A percentile compares a stretch with the other conserved stretches of the same genome.
Conservation (phyloP, 2,888 invertebrate genomes). For the Acleris holmiana region DNA sequence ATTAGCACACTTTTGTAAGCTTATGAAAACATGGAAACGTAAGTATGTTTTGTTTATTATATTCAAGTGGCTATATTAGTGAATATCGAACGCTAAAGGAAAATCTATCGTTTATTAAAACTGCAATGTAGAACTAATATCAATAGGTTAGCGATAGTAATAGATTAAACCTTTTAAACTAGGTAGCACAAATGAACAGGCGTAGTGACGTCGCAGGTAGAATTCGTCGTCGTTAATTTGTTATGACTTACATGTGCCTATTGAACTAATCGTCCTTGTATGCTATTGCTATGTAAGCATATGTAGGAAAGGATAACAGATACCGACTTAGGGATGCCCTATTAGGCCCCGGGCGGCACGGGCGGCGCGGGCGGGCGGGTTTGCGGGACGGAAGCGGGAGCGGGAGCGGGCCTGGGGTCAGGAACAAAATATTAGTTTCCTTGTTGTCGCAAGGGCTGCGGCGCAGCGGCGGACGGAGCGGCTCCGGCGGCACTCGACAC, state of each 20-base stretch:
- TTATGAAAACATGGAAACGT: neutral
- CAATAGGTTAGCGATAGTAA: neutral
- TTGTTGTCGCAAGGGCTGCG: conserved; percentile 85
- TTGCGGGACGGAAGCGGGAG: conserved; percentile 63
- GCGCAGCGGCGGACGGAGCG: conserved; percentile 81
- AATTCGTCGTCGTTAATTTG: conserved; percentile 3
- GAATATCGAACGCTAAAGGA: neutral
- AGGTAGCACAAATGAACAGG: conserved; percentile 6
- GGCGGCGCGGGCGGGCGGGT: conserved; percentile 62
- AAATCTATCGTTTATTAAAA: neutral
- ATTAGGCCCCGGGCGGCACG: conserved; percentile 43
- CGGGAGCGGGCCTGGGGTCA: conserved; percentile 70
- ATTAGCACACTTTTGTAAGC: neutral
- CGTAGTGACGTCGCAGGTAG: neutral
- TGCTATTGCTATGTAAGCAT: conserved; percentile 9
- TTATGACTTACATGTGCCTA: conserved; percentile 8
- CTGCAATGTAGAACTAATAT: neutral
- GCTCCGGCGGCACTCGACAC: conserved; percentile 74
- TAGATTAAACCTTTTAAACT: conserved; percentile 1
- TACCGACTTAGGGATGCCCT: conserved; percentile 11
- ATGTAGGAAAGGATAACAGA: conserved; percentile 12
- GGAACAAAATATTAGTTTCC: conserved; percentile 85
- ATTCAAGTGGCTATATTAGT: neutral
- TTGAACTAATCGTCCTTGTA: neutral
- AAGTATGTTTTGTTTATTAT: neutral